phyloP scores from a whole-genome alignment of 2,888 invertebrate species.

The Pyrochroa serraticornis region DNA sequence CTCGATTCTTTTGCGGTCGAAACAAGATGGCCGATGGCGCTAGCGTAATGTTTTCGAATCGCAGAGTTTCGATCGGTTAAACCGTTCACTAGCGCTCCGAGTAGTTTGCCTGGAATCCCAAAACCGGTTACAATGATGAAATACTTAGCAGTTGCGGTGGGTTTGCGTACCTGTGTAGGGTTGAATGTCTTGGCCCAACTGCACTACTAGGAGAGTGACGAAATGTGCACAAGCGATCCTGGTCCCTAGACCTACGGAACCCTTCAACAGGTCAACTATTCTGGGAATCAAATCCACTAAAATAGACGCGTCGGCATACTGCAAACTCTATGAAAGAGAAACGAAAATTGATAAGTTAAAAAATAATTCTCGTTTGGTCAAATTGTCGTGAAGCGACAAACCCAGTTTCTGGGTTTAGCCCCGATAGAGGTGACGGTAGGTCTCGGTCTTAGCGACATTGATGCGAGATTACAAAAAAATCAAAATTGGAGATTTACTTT shows the following conservation, averaged over 20 bases:
- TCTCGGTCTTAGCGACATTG: no score
- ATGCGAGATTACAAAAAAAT: no score
- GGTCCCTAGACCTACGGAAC: conserved; percentile 81
- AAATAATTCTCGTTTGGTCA: not conserved
- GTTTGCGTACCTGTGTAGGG: conserved; percentile 61
- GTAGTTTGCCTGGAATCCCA: conserved; percentile 59
- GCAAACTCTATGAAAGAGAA: conserved; percentile 61
- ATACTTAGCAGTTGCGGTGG: not conserved
- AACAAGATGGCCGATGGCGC: conserved; percentile 83
- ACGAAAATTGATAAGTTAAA: not conserved
- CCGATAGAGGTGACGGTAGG: no score
- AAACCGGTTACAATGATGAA: not conserved
- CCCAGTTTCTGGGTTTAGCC: no score
- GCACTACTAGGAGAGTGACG: conserved; percentile 69
- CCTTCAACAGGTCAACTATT: conserved; percentile 79
- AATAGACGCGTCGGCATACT: conserved; percentile 76
- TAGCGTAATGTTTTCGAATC: conserved; percentile 83
- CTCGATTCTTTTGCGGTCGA: conserved; percentile 79
- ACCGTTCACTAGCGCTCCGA: conserved; percentile 73
- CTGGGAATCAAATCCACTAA: conserved; percentile 82
- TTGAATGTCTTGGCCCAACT: conserved; percentile 62
- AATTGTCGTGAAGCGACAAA: no score
- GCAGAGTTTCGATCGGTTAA: conserved; percentile 84
- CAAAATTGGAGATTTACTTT: conserved; percentile 68
- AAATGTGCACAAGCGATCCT: conserved; percentile 84